phyloP scores from a whole-genome alignment of 2,797 vertebrate species.

The Meda fulgida region DNA sequence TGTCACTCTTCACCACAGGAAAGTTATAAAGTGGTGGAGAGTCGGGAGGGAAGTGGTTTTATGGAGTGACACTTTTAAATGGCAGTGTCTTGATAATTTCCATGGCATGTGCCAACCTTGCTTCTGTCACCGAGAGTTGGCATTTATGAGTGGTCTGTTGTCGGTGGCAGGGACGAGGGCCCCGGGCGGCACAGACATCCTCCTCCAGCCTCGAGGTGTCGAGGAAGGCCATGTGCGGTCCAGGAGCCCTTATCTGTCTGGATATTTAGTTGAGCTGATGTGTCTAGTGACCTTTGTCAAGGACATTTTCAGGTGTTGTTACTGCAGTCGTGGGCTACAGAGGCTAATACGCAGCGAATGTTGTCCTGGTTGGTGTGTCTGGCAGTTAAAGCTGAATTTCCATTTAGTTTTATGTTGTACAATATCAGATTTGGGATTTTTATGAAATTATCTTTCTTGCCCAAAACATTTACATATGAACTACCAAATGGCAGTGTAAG shows the following conservation, averaged over 20 bases:
- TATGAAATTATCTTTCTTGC: neutral
- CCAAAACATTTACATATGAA: neutral
- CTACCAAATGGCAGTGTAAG: neutral
- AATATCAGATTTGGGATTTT: neutral
- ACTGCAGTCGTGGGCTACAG: neutral
- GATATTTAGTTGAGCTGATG: conserved; percentile 45
- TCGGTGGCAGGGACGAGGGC: conserved; percentile 52
- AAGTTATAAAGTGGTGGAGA: conserved; percentile 60
- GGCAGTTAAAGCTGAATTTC: conserved; percentile 7
- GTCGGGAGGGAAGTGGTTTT: conserved; percentile 46
- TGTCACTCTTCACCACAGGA: conserved; percentile 53
- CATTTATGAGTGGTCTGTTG: conserved; percentile 77
- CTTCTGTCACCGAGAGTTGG: conserved; percentile 69
- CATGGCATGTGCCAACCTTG: conserved; percentile 70
- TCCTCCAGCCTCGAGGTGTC: conserved; percentile 58
- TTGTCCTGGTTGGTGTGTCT: conserved; percentile 5
- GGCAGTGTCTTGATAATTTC: conserved; percentile 71
- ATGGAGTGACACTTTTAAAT: conserved; percentile 79
- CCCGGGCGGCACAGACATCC: conserved; percentile 50
- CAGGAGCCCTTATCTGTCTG: conserved; percentile 52
- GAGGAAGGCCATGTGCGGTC: conserved; percentile 56
- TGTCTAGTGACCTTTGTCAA: conserved; percentile 64
- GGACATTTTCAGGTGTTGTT: conserved; percentile 56
- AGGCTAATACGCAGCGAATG: conserved; percentile 8
- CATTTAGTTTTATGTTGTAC: neutral